These are phyloP conservation scores for Leptopilina drosophilae DNA, from an alignment of 2,888 invertebrate genomes.

Conservation along the genomic window DNA sequence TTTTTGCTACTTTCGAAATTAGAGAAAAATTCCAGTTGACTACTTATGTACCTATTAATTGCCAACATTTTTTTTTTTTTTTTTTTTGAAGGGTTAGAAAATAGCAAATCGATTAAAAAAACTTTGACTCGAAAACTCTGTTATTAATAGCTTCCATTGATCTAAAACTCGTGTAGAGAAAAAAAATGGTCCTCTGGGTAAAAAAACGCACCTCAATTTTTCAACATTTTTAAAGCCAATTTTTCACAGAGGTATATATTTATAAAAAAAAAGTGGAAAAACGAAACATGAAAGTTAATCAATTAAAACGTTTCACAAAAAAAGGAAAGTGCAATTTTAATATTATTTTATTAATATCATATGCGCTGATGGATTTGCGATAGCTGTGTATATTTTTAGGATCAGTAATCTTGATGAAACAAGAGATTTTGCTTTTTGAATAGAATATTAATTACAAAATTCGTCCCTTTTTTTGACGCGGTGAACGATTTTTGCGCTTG, in stretches of 20 bases:
- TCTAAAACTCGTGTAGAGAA: neutral
- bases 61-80: neutral
- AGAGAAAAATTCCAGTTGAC: no score
- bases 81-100: no score
- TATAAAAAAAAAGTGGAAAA: neutral
- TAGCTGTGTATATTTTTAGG: neutral
- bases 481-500: conserved; percentile 57
- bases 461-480: conserved; percentile 56
- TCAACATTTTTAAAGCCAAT: conserved; percentile 12
- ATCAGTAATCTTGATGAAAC: neutral
- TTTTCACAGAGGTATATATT: neutral
- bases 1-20: no score
- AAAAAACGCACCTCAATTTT: conserved; percentile 1
- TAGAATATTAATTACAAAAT: conserved; percentile 73
- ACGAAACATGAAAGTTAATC: neutral
- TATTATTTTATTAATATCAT: conserved; percentile 13
- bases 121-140: conserved; percentile 23
- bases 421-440: conserved; percentile 5
- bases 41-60: neutral
- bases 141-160: conserved; percentile 37
- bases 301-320: neutral
- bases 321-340: neutral
- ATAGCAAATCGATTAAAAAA: neutral
- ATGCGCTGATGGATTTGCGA: no score
- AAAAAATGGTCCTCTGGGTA: conserved; percentile 13